Conservation (phyloP, 2,888 invertebrate species). For the Parasteatoda lunata region DNA sequence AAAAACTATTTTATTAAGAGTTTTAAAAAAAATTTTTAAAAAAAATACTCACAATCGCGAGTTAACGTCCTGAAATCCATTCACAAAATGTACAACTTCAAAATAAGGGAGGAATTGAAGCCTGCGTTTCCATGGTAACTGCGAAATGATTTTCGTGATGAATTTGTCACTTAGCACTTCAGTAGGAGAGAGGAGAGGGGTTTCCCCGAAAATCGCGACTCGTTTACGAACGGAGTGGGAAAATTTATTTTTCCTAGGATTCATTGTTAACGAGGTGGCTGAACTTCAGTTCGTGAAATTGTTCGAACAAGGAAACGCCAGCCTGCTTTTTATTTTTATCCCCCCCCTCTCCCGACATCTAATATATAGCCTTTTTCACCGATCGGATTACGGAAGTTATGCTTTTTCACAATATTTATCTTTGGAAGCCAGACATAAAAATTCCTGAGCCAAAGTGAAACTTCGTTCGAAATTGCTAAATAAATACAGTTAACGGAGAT, state of each 20-base stretch:
- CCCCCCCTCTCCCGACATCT: conserved; percentile 1
- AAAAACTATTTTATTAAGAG: no score
- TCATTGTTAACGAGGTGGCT: conserved; percentile 29
- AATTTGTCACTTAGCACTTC: not conserved
- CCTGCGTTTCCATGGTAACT: conserved; percentile 29
- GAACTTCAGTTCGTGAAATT: conserved; percentile 34
- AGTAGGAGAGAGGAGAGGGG: not conserved
- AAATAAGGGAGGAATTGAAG: not conserved
- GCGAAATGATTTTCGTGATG: conserved; percentile 11
- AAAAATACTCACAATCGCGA: no score
- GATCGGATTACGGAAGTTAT: conserved; percentile 2
- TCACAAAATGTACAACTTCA: no score
- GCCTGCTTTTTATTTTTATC: not conserved
- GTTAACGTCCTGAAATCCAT: no score
- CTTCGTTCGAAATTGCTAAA: no score
- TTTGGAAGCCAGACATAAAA: no score
- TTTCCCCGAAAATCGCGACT: conserved; percentile 22
- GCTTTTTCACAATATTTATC: no score
- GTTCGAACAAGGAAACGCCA: conserved; percentile 28
- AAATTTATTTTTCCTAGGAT: conserved; percentile 27
- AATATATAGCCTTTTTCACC: conserved; percentile 12
- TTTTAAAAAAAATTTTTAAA: no score
- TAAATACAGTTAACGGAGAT: no score
- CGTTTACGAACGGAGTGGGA: not conserved
- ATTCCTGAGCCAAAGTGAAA: no score